Conservation (phyloP, 2,888 invertebrate species). For the Macrosiphum euphorbiae region DNA sequence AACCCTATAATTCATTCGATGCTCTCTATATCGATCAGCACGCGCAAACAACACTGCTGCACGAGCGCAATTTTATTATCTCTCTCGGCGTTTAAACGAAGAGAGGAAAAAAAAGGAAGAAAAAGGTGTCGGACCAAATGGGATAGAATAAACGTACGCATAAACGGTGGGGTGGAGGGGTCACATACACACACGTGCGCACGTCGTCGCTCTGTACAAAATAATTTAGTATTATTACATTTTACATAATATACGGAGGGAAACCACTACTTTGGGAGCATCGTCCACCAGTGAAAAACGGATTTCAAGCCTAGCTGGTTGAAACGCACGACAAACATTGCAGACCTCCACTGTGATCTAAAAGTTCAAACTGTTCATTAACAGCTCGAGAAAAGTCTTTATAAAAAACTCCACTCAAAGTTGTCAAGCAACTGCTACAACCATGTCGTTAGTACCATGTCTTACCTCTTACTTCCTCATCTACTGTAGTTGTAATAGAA, state of each 20-base stretch:
- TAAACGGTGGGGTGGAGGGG: neutral
- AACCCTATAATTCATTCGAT: slow-evolving; percentile 61
- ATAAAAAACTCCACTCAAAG: neutral
- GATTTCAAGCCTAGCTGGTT: neutral
- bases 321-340: neutral
- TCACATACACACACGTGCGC: neutral
- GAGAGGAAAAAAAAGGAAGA: slow-evolving; percentile 2
- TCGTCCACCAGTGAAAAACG: neutral
- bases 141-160: slow-evolving; percentile 53
- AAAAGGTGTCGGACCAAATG: slow-evolving; percentile 63
- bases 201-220: neutral
- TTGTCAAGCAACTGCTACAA: neutral
- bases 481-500: neutral
- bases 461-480: neutral
- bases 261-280: neutral
- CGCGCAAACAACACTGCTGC: slow-evolving; percentile 41
- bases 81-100: slow-evolving; percentile 22
- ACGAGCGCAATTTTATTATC: slow-evolving; percentile 31
- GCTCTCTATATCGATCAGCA: slow-evolving; percentile 59
- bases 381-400: neutral
- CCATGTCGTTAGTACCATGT: neutral
- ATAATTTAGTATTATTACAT: neutral
- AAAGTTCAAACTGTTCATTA: neutral
- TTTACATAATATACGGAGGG: neutral
- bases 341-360: neutral